Percentiles rank a stretch among this genome's conserved stretches.
phyloP scores from a whole-genome alignment of 2,888 invertebrate genomes.

The Argyra leucocephala region DNA sequence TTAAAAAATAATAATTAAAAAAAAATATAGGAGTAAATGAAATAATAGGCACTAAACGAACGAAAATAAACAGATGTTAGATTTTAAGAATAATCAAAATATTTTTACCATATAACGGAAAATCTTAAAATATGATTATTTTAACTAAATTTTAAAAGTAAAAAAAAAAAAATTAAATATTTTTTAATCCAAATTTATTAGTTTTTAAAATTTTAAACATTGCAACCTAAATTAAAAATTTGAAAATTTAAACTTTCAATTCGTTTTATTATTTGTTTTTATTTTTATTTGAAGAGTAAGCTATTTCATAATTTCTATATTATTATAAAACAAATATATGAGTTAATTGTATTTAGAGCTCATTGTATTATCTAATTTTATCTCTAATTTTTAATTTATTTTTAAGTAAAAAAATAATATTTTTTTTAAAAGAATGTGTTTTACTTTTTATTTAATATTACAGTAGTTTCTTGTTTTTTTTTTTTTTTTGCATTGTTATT shows the following conservation, averaged over 20 bases:
- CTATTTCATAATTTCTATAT: too few relatives aligned
- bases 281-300: too few relatives aligned
- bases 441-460: too few relatives aligned
- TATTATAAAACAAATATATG: too few relatives aligned
- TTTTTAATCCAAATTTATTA: too few relatives aligned
- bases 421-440: neutral
- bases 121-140: neutral
- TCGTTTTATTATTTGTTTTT: too few relatives aligned
- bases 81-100: conserved; percentile 3
- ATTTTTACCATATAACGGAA: neutral
- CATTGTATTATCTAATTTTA: conserved; percentile 3
- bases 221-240: too few relatives aligned
- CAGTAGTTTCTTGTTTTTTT: neutral
- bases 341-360: neutral
- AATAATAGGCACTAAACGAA: neutral
- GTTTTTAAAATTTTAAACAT: too few relatives aligned
- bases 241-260: too few relatives aligned
- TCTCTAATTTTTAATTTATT: neutral
- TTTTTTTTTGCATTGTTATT: neutral
- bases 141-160: neutral
- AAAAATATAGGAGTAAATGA: neutral
- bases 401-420: neutral
- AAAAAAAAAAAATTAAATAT: neutral
- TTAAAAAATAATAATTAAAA: neutral
- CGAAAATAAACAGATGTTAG: neutral